Percentiles rank a stretch among this genome's conserved stretches.
Evolutionary conservation across 2,797 vertebrate species (phyloP).

Genomic region (Haliaeetus albicilla): DNA sequence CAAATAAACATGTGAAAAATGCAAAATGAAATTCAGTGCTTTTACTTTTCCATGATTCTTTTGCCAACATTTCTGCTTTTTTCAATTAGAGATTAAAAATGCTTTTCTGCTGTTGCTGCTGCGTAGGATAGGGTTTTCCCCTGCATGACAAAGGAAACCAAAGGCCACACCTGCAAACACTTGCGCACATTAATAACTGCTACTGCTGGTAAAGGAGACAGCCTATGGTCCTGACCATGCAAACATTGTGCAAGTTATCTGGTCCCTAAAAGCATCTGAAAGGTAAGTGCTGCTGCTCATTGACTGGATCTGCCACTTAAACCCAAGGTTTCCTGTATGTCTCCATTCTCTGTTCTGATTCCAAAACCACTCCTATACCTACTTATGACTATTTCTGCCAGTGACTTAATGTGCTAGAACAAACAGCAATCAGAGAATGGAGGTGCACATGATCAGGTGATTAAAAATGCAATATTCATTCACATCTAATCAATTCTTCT

Average conservation of each 20-base stretch:
- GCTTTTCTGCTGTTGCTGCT: not conserved
- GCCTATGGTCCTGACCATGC: not conserved
- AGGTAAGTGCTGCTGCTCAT: not conserved
- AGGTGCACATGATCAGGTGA: not conserved
- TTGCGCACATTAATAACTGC: not conserved
- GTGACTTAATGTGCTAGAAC: not conserved
- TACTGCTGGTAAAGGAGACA: not conserved
- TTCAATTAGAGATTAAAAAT: not conserved
- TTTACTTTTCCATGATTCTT: not conserved
- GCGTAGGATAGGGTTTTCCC: not conserved
- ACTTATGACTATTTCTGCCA: not conserved
- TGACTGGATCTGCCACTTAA: not conserved
- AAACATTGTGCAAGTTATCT: not conserved
- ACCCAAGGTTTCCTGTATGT: not conserved
- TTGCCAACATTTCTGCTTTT: not conserved
- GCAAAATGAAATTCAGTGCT: not conserved
- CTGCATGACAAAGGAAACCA: not conserved
- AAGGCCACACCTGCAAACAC: not conserved
- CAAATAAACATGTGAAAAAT: not conserved
- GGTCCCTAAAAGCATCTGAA: not conserved
- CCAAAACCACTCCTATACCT: not conserved
- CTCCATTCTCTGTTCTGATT: not conserved
- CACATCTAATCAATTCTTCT: not conserved
- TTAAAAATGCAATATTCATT: slow-evolving; percentile 8
- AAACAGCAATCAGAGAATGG: slow-evolving; percentile 1